These are phyloP conservation scores for Pseudorasbora parva DNA, from an alignment of 2,113 vertebrate genomes.

Conservation along the genomic window DNA sequence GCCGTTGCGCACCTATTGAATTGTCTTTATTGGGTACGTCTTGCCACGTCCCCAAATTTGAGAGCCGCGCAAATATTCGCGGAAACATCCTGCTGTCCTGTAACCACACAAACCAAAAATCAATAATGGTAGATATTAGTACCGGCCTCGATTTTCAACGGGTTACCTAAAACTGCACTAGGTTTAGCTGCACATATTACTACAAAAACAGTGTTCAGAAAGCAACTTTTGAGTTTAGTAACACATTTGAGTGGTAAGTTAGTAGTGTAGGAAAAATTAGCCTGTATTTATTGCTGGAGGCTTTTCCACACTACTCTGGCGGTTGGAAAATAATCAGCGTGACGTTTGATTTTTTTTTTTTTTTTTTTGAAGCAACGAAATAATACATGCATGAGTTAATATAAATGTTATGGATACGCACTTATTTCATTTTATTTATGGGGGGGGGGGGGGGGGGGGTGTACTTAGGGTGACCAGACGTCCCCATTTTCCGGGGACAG, in stretches of 20 bases:
- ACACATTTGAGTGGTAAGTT: background rate
- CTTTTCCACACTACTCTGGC: background rate
- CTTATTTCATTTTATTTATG: background rate
- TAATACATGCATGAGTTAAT: too few relatives aligned
- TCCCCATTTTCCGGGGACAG: too few relatives aligned
- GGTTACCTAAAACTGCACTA: background rate
- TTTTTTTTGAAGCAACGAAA: too few relatives aligned
- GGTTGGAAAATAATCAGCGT: background rate
- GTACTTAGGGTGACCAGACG: too few relatives aligned
- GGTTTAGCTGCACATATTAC: background rate
- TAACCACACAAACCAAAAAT: background rate
- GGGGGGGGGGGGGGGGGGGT: too few relatives aligned
- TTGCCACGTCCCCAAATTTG: constrained; percentile 63
- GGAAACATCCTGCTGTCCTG: background rate
- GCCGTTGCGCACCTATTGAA: background rate
- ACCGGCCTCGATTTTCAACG: background rate
- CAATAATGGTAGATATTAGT: background rate
- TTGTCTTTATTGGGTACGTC: constrained; percentile 47
- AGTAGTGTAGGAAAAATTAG: background rate
- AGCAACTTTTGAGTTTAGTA: too few relatives aligned
- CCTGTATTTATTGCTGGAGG: background rate
- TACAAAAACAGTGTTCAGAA: too few relatives aligned
- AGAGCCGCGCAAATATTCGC: constrained; percentile 9
- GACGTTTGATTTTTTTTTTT: too few relatives aligned
- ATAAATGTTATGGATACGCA: background rate